phyloP scores from a whole-genome alignment of 1,140 invertebrate species.

The Atta texana region DNA sequence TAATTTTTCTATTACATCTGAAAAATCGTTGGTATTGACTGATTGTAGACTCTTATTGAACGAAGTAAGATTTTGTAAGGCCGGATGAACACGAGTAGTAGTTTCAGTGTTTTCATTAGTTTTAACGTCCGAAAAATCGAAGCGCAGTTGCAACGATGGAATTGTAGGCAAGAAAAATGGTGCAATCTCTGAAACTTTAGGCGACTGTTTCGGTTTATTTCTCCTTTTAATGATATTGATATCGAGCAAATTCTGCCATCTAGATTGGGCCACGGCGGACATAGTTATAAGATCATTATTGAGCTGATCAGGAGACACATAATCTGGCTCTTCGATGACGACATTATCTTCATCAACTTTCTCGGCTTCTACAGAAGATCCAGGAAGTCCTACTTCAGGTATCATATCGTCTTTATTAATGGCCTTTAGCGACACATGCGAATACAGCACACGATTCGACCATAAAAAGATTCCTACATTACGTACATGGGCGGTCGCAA shows the following conservation, averaged over 20 bases:
- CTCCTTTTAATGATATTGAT: conserved; percentile 95
- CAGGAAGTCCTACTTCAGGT: conserved; percentile 88
- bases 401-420: conserved; percentile 88
- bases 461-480: conserved; percentile 97
- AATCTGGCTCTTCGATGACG: conserved; percentile 87
- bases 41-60: conserved; percentile 89
- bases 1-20: conserved; percentile 90
- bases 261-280: conserved; percentile 93
- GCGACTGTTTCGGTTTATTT: conserved; percentile 96
- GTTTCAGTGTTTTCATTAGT: conserved; percentile 82
- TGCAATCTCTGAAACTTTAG: conserved; percentile 93
- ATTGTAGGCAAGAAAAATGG: conserved; percentile 98
- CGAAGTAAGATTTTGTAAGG: conserved; percentile 88
- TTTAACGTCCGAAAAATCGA: conserved; percentile 89
- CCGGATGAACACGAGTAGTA: conserved; percentile 86
- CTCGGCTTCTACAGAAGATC: conserved; percentile 77
- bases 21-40: conserved; percentile 85
- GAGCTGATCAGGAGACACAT: conserved; percentile 93
- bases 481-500: conserved; percentile 95
- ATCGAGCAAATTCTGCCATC: conserved; percentile 97
- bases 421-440: conserved; percentile 92
- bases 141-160: conserved; percentile 93
- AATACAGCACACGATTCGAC: conserved; percentile 95
- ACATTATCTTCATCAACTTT: conserved; percentile 82
- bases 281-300: conserved; percentile 94